These are phyloP conservation scores for Apotomis capreana DNA, from an alignment of 2,888 invertebrate genomes.

Conservation along the genomic window DNA sequence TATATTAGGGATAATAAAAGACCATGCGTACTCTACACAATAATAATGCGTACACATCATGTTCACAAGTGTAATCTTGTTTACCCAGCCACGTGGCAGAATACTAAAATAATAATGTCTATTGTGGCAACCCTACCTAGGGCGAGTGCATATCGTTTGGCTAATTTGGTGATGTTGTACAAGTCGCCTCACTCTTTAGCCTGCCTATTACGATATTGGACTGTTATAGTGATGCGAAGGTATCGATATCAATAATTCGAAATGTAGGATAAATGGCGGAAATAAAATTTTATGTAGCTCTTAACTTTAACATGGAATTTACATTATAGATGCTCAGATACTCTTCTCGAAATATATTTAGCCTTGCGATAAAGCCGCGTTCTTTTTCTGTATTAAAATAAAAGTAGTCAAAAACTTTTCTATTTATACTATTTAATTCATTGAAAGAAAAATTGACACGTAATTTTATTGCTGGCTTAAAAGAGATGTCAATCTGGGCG, in stretches of 20 bases:
- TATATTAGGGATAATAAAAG: not conserved
- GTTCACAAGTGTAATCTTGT: slow-evolving; percentile 37
- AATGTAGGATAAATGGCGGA: not conserved
- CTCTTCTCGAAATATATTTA: no score
- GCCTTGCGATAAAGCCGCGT: no score
- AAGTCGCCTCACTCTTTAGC: slow-evolving; percentile 81
- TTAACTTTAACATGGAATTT: no score
- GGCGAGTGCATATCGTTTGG: slow-evolving; percentile 76
- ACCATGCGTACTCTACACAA: not conserved
- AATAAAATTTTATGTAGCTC: no score
- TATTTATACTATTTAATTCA: no score
- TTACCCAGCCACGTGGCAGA: slow-evolving; percentile 35
- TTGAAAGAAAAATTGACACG: no score
- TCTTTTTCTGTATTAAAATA: no score
- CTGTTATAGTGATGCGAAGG: slow-evolving; percentile 57
- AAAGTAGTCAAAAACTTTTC: no score
- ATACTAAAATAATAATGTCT: slow-evolving; percentile 33
- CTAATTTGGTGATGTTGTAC: slow-evolving; percentile 83
- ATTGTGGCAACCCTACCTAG: slow-evolving; percentile 69
- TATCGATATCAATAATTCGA: slow-evolving; percentile 22
- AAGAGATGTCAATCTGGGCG: no score
- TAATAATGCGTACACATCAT: slow-evolving; percentile 12
- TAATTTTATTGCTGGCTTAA: no score
- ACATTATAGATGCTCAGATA: no score
- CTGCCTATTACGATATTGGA: slow-evolving; percentile 81